Evolutionary conservation across 2,888 invertebrate genomes (phyloP), one percentile per base, ranked within the genome.

Genomic region (Callosobruchus maculatus): DNA sequence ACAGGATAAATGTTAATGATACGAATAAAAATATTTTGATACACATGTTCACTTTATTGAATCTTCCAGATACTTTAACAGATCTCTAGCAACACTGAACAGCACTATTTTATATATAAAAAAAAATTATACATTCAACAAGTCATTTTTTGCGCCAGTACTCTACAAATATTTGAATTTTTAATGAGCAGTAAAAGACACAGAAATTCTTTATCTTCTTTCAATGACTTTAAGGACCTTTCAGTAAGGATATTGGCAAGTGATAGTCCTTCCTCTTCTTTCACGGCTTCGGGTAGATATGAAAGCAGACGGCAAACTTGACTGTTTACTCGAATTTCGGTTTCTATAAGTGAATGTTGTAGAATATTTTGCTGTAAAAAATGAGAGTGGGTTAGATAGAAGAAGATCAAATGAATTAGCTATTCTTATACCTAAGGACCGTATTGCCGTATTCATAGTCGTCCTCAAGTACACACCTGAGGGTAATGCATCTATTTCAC

Each of bases 161-260:
- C 77, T 80, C 84, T 81, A 71, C 84, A 81, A 66, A 86, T 75
- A 21, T 75, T 77, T 30, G 80, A 70, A 78, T 86, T 81, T 70
- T 82, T 81, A 67, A 87, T 83, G 0, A 79, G 74, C 22, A 82
- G 76, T n/a, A 86, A 74, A 18, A 77, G 78, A 66, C 79, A 78
- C 70, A 85, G 78, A 79, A 86, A 85, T 22, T 82, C 76, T 73
- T 83, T 83, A 75, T 87, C 83, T 20, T 80, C 73, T 18, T 77
- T 77, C 31, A 86, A 76, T 21, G 76, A 74, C 75, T 81, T 82
- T 71, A 86, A 76, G 7, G 84, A 80, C 31, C 79, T 76, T 7
- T 83, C 80, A 0, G 84, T 79, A n/a, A 86, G 77, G 13, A 85
- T 73, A 70, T 80, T 82, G 2, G 84, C 77, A 68, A 87, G 80